phyloP scores from a whole-genome alignment of 2,888 invertebrate genomes.

The Epirrhoe alternata region DNA sequence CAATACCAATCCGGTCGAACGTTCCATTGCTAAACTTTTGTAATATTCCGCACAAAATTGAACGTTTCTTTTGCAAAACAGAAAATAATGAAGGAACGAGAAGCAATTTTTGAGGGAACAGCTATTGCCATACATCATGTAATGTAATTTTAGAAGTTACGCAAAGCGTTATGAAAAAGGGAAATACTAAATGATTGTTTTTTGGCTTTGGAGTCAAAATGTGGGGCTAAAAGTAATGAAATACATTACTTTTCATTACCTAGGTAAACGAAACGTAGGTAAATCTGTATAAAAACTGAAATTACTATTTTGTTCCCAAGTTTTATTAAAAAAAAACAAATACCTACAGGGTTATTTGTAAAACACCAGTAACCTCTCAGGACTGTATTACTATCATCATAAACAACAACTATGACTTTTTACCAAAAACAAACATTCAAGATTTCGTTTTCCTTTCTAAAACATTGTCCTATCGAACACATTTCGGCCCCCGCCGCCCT shows the following conservation, averaged over 20 bases:
- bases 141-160: conserved; percentile 29
- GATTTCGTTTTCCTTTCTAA: too few species aligned
- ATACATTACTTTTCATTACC: not conserved
- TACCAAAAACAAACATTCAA: too few species aligned
- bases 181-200: not conserved
- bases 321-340: too few species aligned
- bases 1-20: not conserved
- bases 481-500: too few species aligned
- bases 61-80: conserved; percentile 40
- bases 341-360: too few species aligned
- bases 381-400: too few species aligned
- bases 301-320: too few species aligned
- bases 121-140: conserved; percentile 42
- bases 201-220: conserved; percentile 7
- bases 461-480: too few species aligned
- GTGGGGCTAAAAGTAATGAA: not conserved
- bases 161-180: conserved; percentile 17
- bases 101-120: conserved; percentile 44
- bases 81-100: conserved; percentile 40
- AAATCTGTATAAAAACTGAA: too few species aligned
- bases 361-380: too few species aligned
- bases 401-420: too few species aligned
- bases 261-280: too few species aligned
- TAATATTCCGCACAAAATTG: conserved; percentile 35
- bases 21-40: conserved; percentile 20